Base-by-base conservation (phyloP, 2,888 invertebrate genomes). In the Busseola fusca region DNA sequence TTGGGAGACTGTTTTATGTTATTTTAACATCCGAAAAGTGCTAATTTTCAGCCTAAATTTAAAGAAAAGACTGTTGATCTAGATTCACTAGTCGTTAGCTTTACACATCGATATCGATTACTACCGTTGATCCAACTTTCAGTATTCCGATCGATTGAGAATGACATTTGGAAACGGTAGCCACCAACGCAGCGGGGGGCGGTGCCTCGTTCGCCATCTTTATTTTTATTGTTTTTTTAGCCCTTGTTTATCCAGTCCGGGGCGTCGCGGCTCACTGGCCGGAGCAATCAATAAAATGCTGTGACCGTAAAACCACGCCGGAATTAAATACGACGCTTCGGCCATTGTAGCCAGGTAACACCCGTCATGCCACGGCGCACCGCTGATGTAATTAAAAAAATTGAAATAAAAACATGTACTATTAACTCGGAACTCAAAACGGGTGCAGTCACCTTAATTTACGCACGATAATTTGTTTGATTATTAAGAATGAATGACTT, bases 121-220 rank as follows among this genome's bases (percentile, higher is more conserved):
- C 56, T 84, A 83, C 82, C 80, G 78, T 81, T 81, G 82, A 74
- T 80, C 59, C 45, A 64, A 57, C 64, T 65, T 80, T 62, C 83
- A 84, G 78, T 82, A 76, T 63, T 72, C 54, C 80, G 81, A 87
- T 88, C 90, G 87, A 87, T 88, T 87, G 90, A 91, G 94, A 93
- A 94, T 94, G 94, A 93, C 93, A 92, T 92, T 95, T 92, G 87
- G 88, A 94, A 94, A 94, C 95, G 93, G 95, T 95, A 95, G 95
- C 94, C 87, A 86, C 82, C 79, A 84, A 80, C 93, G 73, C 94
- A 90, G 94, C 94, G 87, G 95, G 95, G 92, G 95, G 95, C 94
- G 95, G 93, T 90, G 91, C 94, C 86, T 88, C 86, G 89, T 87
- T 91, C 88, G 92, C 94, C 93, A 94, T 94, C 91, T 94, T 94